These are phyloP conservation scores for Thamnaconus septentrionalis DNA, from an alignment of 2,113 vertebrate species.

Conservation along the genomic window DNA sequence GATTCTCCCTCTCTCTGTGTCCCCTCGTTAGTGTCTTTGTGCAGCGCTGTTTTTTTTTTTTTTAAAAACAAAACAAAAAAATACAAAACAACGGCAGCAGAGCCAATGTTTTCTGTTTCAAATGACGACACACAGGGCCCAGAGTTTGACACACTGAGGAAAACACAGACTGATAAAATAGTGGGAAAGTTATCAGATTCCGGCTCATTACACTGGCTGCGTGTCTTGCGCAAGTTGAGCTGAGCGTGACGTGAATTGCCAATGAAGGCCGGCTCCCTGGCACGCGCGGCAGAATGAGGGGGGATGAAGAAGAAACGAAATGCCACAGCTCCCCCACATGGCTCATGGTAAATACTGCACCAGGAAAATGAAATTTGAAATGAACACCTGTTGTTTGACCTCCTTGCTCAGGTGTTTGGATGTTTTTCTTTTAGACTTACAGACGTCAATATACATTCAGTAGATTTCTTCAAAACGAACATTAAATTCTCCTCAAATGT, in stretches of 20 bases:
- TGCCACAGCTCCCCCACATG: slow-evolving; percentile 61
- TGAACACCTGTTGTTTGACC: not conserved
- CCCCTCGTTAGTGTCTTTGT: not conserved
- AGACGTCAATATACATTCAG: too few relatives aligned
- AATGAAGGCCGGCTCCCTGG: slow-evolving; percentile 13
- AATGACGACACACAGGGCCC: slow-evolving; percentile 20
- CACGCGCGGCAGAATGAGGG: too few relatives aligned
- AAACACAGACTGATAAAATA: slow-evolving; percentile 43
- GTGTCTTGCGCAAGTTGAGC: slow-evolving; percentile 56
- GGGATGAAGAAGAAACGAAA: not conserved
- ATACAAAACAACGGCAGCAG: slow-evolving; percentile 24
- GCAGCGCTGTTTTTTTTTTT: slow-evolving; percentile 11
- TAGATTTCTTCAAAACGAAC: too few relatives aligned
- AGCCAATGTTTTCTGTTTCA: slow-evolving; percentile 18
- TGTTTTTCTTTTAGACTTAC: too few relatives aligned
- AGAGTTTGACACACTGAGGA: slow-evolving; percentile 7
- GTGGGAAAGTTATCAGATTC: slow-evolving; percentile 46
- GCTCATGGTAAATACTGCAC: not conserved
- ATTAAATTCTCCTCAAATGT: too few relatives aligned
- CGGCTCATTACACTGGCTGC: slow-evolving; percentile 57
- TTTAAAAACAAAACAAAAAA: too few relatives aligned
- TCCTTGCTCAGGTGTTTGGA: too few relatives aligned
- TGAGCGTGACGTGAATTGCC: slow-evolving; percentile 64
- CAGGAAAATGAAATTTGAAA: too few relatives aligned
- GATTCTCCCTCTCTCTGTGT: not conserved